These are phyloP conservation scores for Orestias chungarensis DNA, from an alignment of 2,797 vertebrate species.

Conservation along the genomic window DNA sequence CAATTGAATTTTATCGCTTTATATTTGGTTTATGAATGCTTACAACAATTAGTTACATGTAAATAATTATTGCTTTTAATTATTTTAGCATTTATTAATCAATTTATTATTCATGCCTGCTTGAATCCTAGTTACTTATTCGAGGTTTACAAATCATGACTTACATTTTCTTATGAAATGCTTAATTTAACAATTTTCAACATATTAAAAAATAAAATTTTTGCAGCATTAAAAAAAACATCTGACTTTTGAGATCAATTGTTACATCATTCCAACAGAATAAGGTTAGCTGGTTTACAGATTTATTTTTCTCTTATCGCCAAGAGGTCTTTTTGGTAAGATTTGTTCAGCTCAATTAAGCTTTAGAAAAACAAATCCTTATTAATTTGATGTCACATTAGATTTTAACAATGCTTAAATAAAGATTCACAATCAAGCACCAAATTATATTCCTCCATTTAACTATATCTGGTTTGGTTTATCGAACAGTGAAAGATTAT, in stretches of 20 bases:
- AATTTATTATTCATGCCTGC: no score
- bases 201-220: neutral
- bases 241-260: neutral
- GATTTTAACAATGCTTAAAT: no score
- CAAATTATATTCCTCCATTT: no score
- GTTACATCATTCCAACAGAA: neutral
- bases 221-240: neutral
- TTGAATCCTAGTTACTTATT: neutral
- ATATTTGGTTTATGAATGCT: no score
- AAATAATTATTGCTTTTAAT: neutral
- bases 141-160: neutral
- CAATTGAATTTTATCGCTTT: no score
- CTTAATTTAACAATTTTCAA: neutral
- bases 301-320: neutral
- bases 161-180: neutral
- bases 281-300: neutral
- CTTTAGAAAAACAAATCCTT: no score
- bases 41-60: no score
- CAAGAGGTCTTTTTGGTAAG: neutral
- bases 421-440: no score
- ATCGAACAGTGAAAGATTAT: neutral
- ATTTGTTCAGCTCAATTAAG: no score
- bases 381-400: no score
- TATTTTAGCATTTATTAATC: no score
- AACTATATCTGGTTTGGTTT: no score